Percentiles rank a stretch among this genome's conserved stretches.
phyloP scores from a whole-genome alignment of 2,888 invertebrate genomes.

The Galerucella calmariensis region DNA sequence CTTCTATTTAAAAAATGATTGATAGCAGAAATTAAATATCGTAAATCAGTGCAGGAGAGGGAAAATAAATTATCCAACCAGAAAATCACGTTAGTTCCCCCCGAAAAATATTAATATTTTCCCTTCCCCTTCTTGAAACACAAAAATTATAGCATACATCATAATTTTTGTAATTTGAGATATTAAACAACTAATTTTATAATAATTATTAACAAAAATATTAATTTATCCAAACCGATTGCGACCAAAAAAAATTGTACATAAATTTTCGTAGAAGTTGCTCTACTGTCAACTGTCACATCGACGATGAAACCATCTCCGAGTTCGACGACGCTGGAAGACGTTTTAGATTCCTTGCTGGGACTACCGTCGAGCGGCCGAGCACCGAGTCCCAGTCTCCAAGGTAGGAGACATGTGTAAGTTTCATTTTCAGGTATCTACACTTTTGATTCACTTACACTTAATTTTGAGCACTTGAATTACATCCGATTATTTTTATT shows the following conservation, averaged over 20 bases:
- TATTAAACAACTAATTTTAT: neutral
- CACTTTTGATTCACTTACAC: slow-evolving; percentile 36
- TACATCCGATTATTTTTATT: neutral
- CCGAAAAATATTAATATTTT: no score
- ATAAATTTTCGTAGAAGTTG: slow-evolving; percentile 54
- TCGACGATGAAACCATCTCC: slow-evolving; percentile 75
- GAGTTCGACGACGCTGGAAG: slow-evolving; percentile 89
- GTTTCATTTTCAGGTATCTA: slow-evolving; percentile 71
- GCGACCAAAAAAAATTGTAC: neutral
- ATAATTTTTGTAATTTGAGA: no score
- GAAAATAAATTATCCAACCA: no score
- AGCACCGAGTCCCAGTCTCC: slow-evolving; percentile 79
- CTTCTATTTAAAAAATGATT: no score
- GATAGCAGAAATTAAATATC: no score
- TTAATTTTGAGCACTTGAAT: slow-evolving; percentile 31
- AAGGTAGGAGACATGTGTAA: slow-evolving; percentile 83
- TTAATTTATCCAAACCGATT: neutral
- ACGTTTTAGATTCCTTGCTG: slow-evolving; percentile 91
- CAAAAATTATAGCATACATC: no score
- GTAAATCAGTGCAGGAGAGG: no score
- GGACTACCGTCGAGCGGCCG: slow-evolving; percentile 84
- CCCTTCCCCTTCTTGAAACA: no score
- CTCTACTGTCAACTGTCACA: slow-evolving; percentile 64
- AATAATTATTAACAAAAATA: neutral
- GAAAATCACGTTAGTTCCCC: no score